phyloP scores from a whole-genome alignment of 2,888 invertebrate genomes.

The Diachrysia chrysitis region DNA sequence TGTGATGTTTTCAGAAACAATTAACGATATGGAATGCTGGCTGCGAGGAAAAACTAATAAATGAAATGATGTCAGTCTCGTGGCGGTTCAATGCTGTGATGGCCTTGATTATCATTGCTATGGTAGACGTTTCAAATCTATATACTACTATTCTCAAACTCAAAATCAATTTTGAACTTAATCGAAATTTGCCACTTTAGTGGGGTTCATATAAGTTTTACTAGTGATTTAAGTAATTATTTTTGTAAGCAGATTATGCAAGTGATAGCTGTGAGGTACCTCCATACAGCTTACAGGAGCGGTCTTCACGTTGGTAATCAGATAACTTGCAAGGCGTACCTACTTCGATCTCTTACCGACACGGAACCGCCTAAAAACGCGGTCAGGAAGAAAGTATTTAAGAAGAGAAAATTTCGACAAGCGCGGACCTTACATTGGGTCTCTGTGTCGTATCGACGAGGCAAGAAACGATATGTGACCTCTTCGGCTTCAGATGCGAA shows the following conservation, averaged over 20 bases:
- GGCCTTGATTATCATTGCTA: conserved; percentile 81
- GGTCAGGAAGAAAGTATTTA: conserved; percentile 65
- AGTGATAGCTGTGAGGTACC: conserved; percentile 80
- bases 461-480: conserved; percentile 59
- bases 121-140: conserved; percentile 65
- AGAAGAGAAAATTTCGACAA: conserved; percentile 68
- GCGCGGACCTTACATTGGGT: conserved; percentile 81
- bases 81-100: conserved; percentile 84
- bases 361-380: conserved; percentile 61
- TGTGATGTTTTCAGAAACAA: conserved; percentile 66
- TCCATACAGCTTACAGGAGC: conserved; percentile 83
- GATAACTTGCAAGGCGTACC: conserved; percentile 77
- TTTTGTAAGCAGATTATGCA: conserved; percentile 74
- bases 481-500: conserved; percentile 76
- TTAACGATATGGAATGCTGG: conserved; percentile 83
- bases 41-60: conserved; percentile 84
- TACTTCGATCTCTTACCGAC: conserved; percentile 77
- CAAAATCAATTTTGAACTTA: too few relatives aligned
- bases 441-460: conserved; percentile 68
- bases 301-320: conserved; percentile 82
- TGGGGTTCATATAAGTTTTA: background rate
- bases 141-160: too few relatives aligned
- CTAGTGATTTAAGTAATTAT: background rate
- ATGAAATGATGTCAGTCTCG: conserved; percentile 84
- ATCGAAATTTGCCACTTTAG: background rate